These are phyloP conservation scores for Sinocyclocheilus grahami DNA, from an alignment of 2,113 vertebrate genomes.

Conservation along the genomic window DNA sequence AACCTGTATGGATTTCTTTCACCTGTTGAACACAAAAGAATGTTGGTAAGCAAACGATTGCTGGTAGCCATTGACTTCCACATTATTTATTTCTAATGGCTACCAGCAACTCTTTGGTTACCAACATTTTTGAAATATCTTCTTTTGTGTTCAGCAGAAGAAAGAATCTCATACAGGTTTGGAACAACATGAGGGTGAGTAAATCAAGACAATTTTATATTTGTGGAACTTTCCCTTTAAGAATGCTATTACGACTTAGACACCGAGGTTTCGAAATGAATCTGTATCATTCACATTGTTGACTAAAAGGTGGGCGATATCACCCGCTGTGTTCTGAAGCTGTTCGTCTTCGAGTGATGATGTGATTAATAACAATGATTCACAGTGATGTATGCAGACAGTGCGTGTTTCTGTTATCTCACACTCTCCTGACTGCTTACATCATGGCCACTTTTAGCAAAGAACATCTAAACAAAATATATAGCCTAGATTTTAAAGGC, in stretches of 20 bases:
- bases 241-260: background rate
- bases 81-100: background rate
- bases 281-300: conserved; percentile 10
- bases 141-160: background rate
- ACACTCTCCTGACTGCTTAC: background rate
- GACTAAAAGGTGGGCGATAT: background rate
- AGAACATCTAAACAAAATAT: background rate
- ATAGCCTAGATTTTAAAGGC: background rate
- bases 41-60: background rate
- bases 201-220: background rate
- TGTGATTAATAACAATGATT: conserved; percentile 22
- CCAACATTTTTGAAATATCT: background rate
- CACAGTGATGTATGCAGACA: conserved; percentile 12
- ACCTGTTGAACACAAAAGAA: background rate
- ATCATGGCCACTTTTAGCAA: conserved; percentile 9
- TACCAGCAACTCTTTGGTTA: background rate
- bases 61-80: background rate
- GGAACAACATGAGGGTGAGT: background rate
- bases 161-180: background rate
- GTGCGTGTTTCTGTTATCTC: background rate
- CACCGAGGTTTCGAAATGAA: background rate
- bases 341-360: background rate
- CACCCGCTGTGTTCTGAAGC: background rate
- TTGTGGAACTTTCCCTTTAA: background rate
- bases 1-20: background rate